Evolutionary conservation across 2,888 invertebrate species (phyloP).

Genomic region (Ametastegia equiseti): DNA sequence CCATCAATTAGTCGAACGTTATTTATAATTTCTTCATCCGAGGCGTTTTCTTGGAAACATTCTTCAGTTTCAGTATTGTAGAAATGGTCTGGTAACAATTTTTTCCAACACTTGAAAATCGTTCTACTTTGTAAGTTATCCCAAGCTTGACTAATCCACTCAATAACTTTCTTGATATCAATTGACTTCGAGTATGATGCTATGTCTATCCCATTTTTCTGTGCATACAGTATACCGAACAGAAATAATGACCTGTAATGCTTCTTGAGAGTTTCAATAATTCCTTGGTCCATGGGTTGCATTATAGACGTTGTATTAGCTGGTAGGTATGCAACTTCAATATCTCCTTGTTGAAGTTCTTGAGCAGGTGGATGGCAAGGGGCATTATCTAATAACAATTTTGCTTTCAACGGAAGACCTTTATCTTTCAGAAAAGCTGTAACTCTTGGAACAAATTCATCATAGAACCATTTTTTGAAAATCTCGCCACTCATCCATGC

Average conservation of each 20-base stretch:
- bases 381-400: slow-evolving; percentile 62
- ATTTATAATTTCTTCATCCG: too few species aligned
- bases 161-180: slow-evolving; percentile 46
- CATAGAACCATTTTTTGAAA: slow-evolving; percentile 53
- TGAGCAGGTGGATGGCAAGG: slow-evolving; percentile 56
- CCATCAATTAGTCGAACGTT: too few species aligned
- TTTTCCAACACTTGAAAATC: slow-evolving; percentile 52
- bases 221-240: slow-evolving; percentile 48
- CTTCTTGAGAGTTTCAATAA: slow-evolving; percentile 48
- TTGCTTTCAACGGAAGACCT: slow-evolving; percentile 54
- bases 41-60: too few species aligned
- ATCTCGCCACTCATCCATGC: slow-evolving; percentile 56
- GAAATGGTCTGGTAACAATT: too few species aligned
- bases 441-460: slow-evolving; percentile 50
- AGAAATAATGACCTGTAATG: slow-evolving; percentile 49
- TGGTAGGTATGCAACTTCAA: too few species aligned
- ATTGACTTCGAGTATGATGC: slow-evolving; percentile 50
- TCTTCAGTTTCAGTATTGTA: too few species aligned
- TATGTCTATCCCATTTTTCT: slow-evolving; percentile 39
- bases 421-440: slow-evolving; percentile 50
- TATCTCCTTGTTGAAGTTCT: too few species aligned
- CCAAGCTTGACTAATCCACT: slow-evolving; percentile 52
- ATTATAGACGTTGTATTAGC: slow-evolving; percentile 58
- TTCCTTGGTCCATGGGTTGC: slow-evolving; percentile 52
- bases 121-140: slow-evolving; percentile 45